Conservation (phyloP, 2,797 vertebrate species). For the Clamator glandarius region DNA sequence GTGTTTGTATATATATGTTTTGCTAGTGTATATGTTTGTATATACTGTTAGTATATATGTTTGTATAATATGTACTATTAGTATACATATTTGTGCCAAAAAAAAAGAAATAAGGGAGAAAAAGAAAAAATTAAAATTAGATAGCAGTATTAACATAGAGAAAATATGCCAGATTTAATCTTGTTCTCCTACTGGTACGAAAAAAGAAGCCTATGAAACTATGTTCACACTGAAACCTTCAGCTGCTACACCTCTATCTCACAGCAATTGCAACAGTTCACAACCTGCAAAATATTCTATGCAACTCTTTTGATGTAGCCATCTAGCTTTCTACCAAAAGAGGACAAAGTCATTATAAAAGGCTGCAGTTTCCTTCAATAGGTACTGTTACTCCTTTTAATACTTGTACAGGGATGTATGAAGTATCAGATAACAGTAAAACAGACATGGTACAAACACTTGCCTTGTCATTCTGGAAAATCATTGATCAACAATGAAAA, state of each 20-base stretch:
- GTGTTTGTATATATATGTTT: no score
- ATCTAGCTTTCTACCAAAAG: neutral
- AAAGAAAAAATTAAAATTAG: neutral
- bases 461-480: neutral
- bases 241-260: neutral
- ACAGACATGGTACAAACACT: neutral
- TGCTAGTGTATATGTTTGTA: no score
- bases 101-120: neutral
- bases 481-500: accelerated
- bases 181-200: neutral
- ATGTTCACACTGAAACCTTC: neutral
- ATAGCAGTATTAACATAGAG: neutral
- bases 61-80: no score
- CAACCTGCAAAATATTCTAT: neutral
- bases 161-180: neutral
- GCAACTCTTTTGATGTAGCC: neutral
- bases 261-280: neutral
- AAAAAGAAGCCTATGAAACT: neutral
- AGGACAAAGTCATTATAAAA: neutral
- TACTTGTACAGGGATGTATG: neutral
- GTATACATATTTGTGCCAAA: neutral
- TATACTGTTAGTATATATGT: neutral
- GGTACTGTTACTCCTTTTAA: neutral
- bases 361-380: neutral
- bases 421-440: neutral